A percentile compares a stretch with the other conserved stretches of the same genome.
phyloP scores from a whole-genome alignment of 2,888 invertebrate species.

The Acrobasis suavella region DNA sequence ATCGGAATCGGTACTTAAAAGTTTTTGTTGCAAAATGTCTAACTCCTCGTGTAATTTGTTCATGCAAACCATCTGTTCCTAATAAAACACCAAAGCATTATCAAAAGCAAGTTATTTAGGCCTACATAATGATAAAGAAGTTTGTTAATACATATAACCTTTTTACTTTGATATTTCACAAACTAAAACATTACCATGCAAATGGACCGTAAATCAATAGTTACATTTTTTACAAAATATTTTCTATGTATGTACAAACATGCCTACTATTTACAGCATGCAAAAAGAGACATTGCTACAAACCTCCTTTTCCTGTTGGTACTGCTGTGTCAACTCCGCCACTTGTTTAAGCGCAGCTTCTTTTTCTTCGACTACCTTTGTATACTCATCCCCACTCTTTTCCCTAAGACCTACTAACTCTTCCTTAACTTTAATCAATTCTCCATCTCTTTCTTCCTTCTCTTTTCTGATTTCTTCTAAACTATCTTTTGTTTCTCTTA shows the following conservation, averaged over 20 bases:
- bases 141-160: constrained; percentile 1
- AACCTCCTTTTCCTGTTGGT: constrained; percentile 72
- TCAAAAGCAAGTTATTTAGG: constrained; percentile 13
- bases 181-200: constrained; percentile 2
- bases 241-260: neutral
- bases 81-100: constrained; percentile 40
- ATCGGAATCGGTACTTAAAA: constrained; percentile 47
- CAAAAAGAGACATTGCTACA: constrained; percentile 38
- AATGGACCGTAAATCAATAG: neutral
- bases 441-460: constrained; percentile 59
- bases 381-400: constrained; percentile 68
- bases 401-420: constrained; percentile 61
- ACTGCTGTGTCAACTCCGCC: constrained; percentile 55
- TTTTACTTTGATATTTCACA: neutral
- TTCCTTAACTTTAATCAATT: constrained; percentile 62
- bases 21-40: constrained; percentile 51
- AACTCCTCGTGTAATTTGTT: constrained; percentile 56
- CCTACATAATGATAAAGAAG: neutral
- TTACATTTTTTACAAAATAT: neutral
- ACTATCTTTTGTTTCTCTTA: constrained; percentile 65
- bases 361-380: constrained; percentile 63
- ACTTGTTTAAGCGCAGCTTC: constrained; percentile 62
- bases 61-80: constrained; percentile 54
- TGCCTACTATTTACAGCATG: constrained; percentile 9
- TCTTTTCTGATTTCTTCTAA: constrained; percentile 60